Conservation (phyloP, 2,113 vertebrate genomes). For the Chauna torquata region DNA sequence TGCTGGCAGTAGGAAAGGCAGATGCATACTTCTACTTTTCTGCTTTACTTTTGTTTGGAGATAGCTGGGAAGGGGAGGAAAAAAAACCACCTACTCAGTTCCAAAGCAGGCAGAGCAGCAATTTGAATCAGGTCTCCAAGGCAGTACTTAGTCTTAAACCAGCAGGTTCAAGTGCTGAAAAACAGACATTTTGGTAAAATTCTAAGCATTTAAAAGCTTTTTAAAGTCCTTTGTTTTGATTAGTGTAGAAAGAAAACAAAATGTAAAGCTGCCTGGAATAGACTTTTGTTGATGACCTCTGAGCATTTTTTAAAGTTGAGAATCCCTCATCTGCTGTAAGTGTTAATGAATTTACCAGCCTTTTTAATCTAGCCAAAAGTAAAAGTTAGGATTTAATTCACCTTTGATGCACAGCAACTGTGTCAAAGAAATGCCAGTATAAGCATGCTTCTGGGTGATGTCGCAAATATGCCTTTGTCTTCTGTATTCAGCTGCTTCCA, state of each 20-base stretch:
- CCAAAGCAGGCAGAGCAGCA: background rate
- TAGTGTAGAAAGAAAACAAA: background rate
- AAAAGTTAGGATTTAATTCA: background rate
- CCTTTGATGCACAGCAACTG: fast-evolving
- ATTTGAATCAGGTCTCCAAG: background rate
- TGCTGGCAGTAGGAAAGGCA: background rate
- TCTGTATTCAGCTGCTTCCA: background rate
- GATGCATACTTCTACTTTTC: background rate
- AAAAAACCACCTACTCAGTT: background rate
- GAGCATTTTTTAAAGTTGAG: background rate
- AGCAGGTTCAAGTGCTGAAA: background rate
- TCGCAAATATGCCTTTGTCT: background rate
- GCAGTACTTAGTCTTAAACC: background rate
- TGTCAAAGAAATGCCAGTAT: background rate
- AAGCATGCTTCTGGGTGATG: background rate
- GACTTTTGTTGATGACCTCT: background rate
- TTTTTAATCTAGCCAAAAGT: background rate
- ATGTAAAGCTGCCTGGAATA: background rate
- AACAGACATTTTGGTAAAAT: background rate
- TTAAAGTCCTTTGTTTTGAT: background rate
- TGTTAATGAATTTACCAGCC: background rate
- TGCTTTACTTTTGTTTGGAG: background rate
- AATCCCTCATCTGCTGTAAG: background rate
- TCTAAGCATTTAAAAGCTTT: background rate
- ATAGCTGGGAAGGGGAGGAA: background rate